Percentiles rank a stretch among this genome's conserved stretches.
Evolutionary conservation across 2,888 invertebrate genomes (phyloP).

Genomic region (Lymantria monacha): DNA sequence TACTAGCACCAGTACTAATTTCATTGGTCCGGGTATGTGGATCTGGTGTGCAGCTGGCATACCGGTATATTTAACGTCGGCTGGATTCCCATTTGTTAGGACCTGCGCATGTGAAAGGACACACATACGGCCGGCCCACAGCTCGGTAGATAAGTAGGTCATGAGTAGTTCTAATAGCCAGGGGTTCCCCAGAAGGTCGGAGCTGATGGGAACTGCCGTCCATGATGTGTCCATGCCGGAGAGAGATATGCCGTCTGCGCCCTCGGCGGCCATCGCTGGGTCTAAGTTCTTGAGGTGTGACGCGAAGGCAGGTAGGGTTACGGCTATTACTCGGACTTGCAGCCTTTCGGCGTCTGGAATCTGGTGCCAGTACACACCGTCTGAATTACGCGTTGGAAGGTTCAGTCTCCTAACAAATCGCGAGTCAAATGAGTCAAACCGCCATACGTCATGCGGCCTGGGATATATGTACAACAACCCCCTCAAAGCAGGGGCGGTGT

Average conservation of each 20-base stretch:
- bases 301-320: slow-evolving; percentile 6
- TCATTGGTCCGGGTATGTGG: slow-evolving; percentile 4
- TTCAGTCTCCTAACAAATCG: background rate
- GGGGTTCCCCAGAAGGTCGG: slow-evolving; percentile 8
- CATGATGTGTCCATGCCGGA: slow-evolving; percentile 9
- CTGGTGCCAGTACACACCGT: background rate
- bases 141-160: background rate
- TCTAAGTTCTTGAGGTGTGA: slow-evolving; percentile 10
- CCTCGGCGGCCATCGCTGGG: slow-evolving; percentile 1
- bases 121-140: slow-evolving; percentile 5
- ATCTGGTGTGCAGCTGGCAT: slow-evolving; percentile 11
- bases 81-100: background rate
- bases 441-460: background rate
- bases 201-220: slow-evolving; percentile 8
- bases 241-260: background rate
- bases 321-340: background rate
- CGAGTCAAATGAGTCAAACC: slow-evolving; percentile 3
- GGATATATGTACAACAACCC: slow-evolving; percentile 1
- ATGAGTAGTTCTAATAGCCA: slow-evolving; percentile 6
- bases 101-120: background rate
- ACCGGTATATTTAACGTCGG: background rate
- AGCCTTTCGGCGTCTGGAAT: slow-evolving; percentile 1
- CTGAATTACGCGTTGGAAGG: background rate
- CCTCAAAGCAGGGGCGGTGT: background rate
- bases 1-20: slow-evolving; percentile 4